phyloP scores from a whole-genome alignment of 2,113 vertebrate genomes.

The Gymnarchus niloticus region DNA sequence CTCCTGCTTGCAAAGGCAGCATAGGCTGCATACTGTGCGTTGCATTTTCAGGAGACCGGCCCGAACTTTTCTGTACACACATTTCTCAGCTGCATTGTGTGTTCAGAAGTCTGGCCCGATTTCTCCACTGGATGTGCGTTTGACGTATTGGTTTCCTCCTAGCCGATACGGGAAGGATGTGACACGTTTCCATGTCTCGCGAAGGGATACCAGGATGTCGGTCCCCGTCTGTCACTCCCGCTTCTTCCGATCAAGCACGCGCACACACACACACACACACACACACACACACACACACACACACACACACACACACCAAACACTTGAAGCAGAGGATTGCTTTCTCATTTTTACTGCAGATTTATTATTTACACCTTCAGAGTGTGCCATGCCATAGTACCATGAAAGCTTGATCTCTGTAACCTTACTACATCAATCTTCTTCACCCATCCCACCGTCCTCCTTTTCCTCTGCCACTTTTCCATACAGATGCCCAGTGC shows the following conservation, averaged over 20 bases:
- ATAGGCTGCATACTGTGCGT: not conserved
- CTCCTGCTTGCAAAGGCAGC: not conserved
- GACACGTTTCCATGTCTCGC: no score
- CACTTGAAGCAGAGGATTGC: not conserved
- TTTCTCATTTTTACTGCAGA: constrained; percentile 17
- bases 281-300: not conserved
- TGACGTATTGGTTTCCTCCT: not conserved
- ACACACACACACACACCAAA: not conserved
- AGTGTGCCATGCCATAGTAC: constrained; percentile 28
- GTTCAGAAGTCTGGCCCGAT: not conserved
- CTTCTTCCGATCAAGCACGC: no score
- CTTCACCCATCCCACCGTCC: constrained; percentile 18
- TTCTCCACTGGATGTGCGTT: not conserved
- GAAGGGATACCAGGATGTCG: no score
- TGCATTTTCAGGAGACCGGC: not conserved
- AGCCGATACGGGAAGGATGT: no score
- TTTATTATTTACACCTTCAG: constrained; percentile 40
- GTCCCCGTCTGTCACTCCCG: no score
- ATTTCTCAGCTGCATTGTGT: not conserved
- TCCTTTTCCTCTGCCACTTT: constrained; percentile 15
- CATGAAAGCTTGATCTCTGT: constrained; percentile 33
- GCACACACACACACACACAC: not conserved
- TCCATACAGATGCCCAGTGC: constrained; percentile 82
- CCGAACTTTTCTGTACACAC: no score
- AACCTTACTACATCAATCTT: constrained; percentile 32